A percentile compares a stretch with the other conserved stretches of the same genome.
phyloP scores from a whole-genome alignment of 1,140 invertebrate genomes.

The Tetranychus cinnabarinus region DNA sequence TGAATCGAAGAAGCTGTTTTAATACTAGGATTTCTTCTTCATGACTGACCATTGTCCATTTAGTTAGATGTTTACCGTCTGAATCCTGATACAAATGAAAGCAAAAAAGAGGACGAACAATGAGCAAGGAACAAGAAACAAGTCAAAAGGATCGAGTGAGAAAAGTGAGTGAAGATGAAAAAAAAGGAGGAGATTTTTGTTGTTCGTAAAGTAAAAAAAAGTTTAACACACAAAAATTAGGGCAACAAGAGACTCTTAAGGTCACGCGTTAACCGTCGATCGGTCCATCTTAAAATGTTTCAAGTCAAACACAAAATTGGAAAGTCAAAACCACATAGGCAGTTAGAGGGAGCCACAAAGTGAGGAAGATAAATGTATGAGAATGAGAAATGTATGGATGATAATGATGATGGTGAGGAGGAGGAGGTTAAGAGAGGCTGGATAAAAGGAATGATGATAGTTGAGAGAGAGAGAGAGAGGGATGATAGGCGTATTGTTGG shows the following conservation, averaged over 20 bases:
- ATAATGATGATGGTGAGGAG: background rate
- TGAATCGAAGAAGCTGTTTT: slow-evolving; percentile 61
- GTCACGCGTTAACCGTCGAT: no score
- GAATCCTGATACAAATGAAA: background rate
- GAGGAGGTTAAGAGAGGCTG: background rate
- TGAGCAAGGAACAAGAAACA: background rate
- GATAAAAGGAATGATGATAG: background rate
- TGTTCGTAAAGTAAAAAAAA: background rate
- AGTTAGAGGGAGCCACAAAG: background rate
- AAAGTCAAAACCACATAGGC: background rate
- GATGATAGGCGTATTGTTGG: background rate
- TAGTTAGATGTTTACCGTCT: background rate
- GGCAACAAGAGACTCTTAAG: no score
- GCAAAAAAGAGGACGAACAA: background rate
- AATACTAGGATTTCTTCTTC: slow-evolving; percentile 62
- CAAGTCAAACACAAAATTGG: background rate
- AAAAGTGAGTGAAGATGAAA: background rate
- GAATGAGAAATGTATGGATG: background rate
- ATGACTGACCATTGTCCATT: slow-evolving; percentile 49
- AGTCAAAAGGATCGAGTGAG: background rate
- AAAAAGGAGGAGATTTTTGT: background rate
- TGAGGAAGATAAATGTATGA: background rate
- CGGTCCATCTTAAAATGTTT: no score
- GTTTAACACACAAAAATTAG: no score
- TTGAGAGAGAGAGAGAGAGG: background rate